These are phyloP conservation scores for Galagoides demidoff DNA, from an alignment of 2,797 vertebrate species.

Conservation along the genomic window DNA sequence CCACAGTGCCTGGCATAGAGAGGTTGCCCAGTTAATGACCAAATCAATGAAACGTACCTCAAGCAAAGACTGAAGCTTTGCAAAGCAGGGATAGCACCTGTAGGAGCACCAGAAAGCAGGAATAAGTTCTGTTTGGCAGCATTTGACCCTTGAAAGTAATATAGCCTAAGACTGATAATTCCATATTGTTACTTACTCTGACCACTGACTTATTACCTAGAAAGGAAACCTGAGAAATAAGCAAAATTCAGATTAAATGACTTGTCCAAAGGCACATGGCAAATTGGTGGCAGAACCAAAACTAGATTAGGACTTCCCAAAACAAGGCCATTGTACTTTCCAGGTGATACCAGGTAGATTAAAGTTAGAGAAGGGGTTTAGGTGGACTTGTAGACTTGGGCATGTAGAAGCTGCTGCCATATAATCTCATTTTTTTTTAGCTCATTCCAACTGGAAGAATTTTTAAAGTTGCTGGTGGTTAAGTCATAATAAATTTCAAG, in stretches of 20 bases:
- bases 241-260: not conserved
- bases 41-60: not conserved
- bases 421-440: not conserved
- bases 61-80: not conserved
- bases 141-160: not conserved
- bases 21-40: not conserved
- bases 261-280: not conserved
- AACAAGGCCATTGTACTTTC: not conserved
- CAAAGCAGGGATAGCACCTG: not conserved
- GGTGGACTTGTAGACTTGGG: not conserved
- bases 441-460: not conserved
- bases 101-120: not conserved
- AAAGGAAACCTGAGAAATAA: not conserved
- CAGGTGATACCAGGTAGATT: not conserved
- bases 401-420: not conserved
- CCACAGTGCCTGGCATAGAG: not conserved
- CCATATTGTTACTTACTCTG: not conserved
- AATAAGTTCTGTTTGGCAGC: not conserved
- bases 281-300: not conserved
- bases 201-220: not conserved
- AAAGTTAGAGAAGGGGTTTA: not conserved
- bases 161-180: not conserved
- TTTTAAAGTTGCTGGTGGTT: constrained; percentile 20
- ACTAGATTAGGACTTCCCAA: not conserved
- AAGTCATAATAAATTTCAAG: not conserved